Evolutionary conservation across 2,888 invertebrate genomes (phyloP).

Genomic region (Copidosoma aretas): DNA sequence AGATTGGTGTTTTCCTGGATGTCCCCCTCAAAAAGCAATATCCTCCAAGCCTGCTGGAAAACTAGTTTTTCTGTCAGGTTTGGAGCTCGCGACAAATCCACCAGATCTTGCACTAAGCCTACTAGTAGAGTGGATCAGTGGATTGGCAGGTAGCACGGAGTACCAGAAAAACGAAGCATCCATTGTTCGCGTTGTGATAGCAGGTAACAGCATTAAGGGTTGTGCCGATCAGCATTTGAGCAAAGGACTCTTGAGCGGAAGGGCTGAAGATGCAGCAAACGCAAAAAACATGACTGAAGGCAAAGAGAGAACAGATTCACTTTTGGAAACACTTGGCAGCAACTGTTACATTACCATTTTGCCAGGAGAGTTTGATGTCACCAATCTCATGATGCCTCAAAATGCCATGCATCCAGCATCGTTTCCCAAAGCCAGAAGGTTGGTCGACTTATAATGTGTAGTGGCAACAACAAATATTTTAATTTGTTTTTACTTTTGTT

Average conservation of each 20-base stretch:
- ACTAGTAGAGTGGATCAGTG: constrained; percentile 82
- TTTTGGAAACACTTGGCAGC: constrained; percentile 49
- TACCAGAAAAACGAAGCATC: constrained; percentile 71
- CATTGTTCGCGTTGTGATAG: constrained; percentile 81
- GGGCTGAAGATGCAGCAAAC: constrained; percentile 45
- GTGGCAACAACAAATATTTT: neutral
- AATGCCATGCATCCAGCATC: constrained; percentile 86
- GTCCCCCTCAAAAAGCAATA: constrained; percentile 61
- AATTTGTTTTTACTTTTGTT: constrained; percentile 32
- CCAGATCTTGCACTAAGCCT: constrained; percentile 75
- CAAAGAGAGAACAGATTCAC: constrained; percentile 48
- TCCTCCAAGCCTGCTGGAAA: constrained; percentile 47
- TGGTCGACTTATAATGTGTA: constrained; percentile 6
- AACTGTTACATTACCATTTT: constrained; percentile 77
- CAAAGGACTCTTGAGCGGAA: constrained; percentile 45
- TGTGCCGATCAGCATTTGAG: constrained; percentile 41
- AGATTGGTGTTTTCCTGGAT: constrained; percentile 80
- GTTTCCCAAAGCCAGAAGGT: constrained; percentile 52
- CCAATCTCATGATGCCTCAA: constrained; percentile 90
- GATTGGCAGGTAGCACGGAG: constrained; percentile 72
- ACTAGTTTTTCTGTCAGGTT: constrained; percentile 71
- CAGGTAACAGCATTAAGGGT: constrained; percentile 61
- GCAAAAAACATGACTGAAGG: constrained; percentile 45
- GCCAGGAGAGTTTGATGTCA: constrained; percentile 91
- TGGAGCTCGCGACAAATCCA: constrained; percentile 72